phyloP scores from a whole-genome alignment of 2,888 invertebrate genomes.

The Tipula helvola region DNA sequence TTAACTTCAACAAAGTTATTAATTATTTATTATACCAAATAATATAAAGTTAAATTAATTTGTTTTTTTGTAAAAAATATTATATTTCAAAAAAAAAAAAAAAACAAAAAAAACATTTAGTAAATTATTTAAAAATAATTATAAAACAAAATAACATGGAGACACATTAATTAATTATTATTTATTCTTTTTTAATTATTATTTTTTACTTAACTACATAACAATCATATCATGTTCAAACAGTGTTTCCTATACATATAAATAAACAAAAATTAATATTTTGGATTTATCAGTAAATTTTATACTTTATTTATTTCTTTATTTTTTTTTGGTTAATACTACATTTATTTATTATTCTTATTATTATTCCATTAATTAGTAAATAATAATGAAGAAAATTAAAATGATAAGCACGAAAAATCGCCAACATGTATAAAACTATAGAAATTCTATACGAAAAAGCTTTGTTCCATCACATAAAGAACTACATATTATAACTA shows the following conservation, averaged over 20 bases:
- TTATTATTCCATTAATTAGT: background rate
- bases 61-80: background rate
- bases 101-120: background rate
- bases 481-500: background rate
- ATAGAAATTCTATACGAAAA: background rate
- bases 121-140: background rate
- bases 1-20: background rate
- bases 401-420: background rate
- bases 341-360: no score
- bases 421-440: background rate
- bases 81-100: background rate
- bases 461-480: background rate
- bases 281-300: background rate
- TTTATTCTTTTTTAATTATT: background rate
- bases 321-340: background rate
- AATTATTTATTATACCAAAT: background rate
- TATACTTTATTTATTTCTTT: background rate
- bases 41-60: background rate
- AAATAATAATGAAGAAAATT: no score
- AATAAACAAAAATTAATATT: background rate
- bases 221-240: background rate
- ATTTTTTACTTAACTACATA: background rate
- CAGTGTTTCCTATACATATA: background rate
- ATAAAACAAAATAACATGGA: background rate
- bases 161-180: background rate